Evolutionary conservation across 2,888 invertebrate species (phyloP).

Genomic region (Lepas anatifera): DNA sequence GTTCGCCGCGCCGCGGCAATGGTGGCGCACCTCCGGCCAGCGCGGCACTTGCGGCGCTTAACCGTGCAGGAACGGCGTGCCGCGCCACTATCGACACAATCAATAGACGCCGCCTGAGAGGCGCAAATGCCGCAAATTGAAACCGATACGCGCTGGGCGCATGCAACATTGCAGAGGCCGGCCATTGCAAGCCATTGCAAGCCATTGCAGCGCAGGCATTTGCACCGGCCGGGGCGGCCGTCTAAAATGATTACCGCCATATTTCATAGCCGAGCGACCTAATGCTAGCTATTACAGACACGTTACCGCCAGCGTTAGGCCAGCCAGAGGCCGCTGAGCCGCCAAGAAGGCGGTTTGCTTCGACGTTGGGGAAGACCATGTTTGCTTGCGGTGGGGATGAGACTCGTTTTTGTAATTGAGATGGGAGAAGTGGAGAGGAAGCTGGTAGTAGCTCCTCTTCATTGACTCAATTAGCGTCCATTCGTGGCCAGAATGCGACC

Average conservation of each 20-base stretch:
- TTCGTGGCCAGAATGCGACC: no score
- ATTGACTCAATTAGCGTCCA: no score
- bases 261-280: background rate
- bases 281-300: background rate
- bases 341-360: no score
- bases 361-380: no score
- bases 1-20: background rate
- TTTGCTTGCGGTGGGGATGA: no score
- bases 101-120: background rate
- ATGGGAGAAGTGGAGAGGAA: no score
- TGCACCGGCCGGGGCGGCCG: background rate
- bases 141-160: background rate
- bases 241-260: constrained; percentile 2
- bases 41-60: background rate
- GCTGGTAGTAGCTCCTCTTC: no score
- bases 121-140: background rate
- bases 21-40: background rate
- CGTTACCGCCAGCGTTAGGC: background rate
- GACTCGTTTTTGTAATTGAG: no score
- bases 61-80: background rate
- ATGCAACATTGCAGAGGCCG: background rate
- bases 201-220: background rate
- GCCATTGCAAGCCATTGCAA: no score
- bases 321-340: no score
- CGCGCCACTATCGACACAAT: background rate